These are phyloP conservation scores for Drosophila kikkawai DNA, from an alignment of 1,140 invertebrate genomes.

Conservation along the genomic window DNA sequence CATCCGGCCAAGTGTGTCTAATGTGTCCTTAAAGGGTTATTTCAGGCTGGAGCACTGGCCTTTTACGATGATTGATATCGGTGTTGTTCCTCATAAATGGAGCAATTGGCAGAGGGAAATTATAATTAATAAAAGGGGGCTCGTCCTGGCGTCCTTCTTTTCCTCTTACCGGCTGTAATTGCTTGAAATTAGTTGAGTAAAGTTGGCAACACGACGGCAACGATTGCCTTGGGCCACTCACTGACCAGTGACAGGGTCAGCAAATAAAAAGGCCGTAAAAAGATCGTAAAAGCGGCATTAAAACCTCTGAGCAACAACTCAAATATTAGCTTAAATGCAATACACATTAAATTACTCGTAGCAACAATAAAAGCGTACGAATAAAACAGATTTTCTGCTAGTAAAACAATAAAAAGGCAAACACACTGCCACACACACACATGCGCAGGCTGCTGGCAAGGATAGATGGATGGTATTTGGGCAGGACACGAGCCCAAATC, in stretches of 20 bases:
- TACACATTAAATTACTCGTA: constrained; percentile 79
- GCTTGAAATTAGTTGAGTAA: constrained; percentile 76
- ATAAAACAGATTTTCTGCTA: constrained; percentile 84
- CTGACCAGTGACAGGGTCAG: constrained; percentile 28
- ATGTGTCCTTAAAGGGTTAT: constrained; percentile 67
- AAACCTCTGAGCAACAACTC: constrained; percentile 60
- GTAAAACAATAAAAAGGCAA: constrained; percentile 73
- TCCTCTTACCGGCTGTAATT: constrained; percentile 50
- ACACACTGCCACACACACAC: background rate
- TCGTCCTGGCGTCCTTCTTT: background rate
- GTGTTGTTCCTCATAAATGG: constrained; percentile 27
- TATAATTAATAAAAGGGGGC: constrained; percentile 52
- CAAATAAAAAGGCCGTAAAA: constrained; percentile 78
- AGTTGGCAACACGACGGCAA: constrained; percentile 34
- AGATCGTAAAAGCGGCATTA: constrained; percentile 73
- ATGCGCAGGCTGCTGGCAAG: constrained; percentile 26
- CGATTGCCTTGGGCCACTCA: constrained; percentile 15
- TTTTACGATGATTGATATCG: constrained; percentile 54
- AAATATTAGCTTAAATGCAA: constrained; percentile 83
- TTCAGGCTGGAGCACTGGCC: constrained; percentile 18
- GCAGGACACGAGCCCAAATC: constrained; percentile 44
- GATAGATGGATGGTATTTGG: constrained; percentile 53
- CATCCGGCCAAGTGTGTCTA: constrained; percentile 62
- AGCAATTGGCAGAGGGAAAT: constrained; percentile 47
- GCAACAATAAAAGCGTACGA: constrained; percentile 77